phyloP scores from a whole-genome alignment of 1,140 invertebrate genomes.

The Meloidogyne chitwoodi region DNA sequence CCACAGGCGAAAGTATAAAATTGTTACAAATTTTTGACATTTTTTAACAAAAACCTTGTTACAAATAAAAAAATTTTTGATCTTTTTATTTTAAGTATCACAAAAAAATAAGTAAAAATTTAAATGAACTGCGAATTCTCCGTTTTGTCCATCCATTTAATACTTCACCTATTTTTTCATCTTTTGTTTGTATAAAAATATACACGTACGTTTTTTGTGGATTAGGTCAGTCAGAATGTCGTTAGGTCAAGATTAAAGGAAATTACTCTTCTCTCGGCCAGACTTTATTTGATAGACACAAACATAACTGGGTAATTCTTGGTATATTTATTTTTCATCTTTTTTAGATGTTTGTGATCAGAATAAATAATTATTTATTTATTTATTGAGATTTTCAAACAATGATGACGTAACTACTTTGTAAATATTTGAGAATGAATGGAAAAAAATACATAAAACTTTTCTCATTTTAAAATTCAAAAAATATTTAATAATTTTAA shows the following conservation, averaged over 20 bases:
- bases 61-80: neutral
- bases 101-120: neutral
- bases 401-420: too few species aligned
- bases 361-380: too few species aligned
- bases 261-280: neutral
- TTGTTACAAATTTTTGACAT: neutral
- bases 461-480: too few species aligned
- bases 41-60: neutral
- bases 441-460: too few species aligned
- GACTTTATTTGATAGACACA: neutral
- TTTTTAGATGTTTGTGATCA: neutral
- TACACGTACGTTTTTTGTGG: neutral
- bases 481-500: too few species aligned
- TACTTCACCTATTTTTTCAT: neutral
- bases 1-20: neutral
- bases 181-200: neutral
- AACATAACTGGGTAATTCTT: too few species aligned
- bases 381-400: too few species aligned
- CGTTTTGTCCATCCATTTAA: neutral
- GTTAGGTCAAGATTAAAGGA: neutral
- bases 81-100: neutral
- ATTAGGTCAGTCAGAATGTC: neutral
- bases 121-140: neutral
- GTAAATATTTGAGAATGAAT: too few species aligned
- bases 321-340: neutral